Percentiles rank a stretch among this genome's conserved stretches.
phyloP scores from a whole-genome alignment of 2,888 invertebrate genomes.

The Archaeoteleia sp. region DNA sequence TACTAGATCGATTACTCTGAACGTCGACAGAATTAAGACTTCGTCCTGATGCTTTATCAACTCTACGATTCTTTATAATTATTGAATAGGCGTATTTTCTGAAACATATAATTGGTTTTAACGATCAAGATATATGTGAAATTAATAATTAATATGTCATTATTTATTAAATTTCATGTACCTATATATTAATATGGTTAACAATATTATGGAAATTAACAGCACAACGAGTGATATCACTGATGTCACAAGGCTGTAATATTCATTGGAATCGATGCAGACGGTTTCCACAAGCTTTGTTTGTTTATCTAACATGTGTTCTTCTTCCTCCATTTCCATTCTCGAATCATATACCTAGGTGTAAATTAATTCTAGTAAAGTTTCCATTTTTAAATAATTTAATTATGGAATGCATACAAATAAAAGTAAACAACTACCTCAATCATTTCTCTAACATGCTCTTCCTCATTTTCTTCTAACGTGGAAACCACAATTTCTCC shows the following conservation, averaged over 20 bases:
- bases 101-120: conserved; percentile 47
- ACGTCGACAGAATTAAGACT: conserved; percentile 70
- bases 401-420: not conserved
- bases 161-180: too few relatives aligned
- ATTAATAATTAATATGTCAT: not conserved
- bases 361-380: conserved; percentile 2
- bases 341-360: conserved; percentile 86
- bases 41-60: conserved; percentile 64
- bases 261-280: conserved; percentile 88
- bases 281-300: conserved; percentile 82
- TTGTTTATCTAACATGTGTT: conserved; percentile 65
- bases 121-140: not conserved
- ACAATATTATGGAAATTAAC: conserved; percentile 83
- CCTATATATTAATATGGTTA: conserved; percentile 87
- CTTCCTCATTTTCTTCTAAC: conserved; percentile 77
- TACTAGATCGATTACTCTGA: conserved; percentile 66
- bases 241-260: conserved; percentile 88
- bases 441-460: conserved; percentile 92
- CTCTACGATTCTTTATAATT: conserved; percentile 75
- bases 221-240: conserved; percentile 85
- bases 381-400: not conserved
- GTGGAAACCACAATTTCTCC: conserved; percentile 62
- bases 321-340: conserved; percentile 75
- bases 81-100: conserved; percentile 84
- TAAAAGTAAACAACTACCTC: conserved; percentile 77